These are phyloP conservation scores for Cydia fagiglandana DNA, from an alignment of 1,140 invertebrate genomes.

Conservation along the genomic window DNA sequence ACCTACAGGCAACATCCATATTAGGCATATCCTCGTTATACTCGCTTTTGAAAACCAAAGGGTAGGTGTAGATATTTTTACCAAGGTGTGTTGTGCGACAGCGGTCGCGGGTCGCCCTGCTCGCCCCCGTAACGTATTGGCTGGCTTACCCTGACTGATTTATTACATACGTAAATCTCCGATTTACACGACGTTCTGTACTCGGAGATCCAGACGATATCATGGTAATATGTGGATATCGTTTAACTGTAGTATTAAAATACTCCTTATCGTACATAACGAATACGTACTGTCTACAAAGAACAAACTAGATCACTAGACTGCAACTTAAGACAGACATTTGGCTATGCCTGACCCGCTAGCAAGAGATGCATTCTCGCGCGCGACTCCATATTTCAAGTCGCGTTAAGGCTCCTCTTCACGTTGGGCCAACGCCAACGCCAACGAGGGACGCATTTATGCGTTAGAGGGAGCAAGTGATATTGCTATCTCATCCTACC, in stretches of 20 bases:
- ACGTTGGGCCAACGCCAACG: too few relatives aligned
- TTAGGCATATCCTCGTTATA: neutral
- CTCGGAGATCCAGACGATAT: slow-evolving; percentile 1
- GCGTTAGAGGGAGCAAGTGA: too few relatives aligned
- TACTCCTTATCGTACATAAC: neutral
- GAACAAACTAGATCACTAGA: too few relatives aligned
- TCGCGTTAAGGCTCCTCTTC: too few relatives aligned
- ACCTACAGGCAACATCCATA: too few relatives aligned
- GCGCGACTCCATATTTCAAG: too few relatives aligned
- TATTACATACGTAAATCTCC: slow-evolving; percentile 33
- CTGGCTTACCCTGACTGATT: slow-evolving; percentile 35
- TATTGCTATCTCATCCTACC: too few relatives aligned
- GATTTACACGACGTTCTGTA: slow-evolving; percentile 27
- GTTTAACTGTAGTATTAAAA: neutral
- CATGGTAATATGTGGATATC: neutral
- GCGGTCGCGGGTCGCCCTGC: slow-evolving; percentile 11
- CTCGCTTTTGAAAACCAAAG: neutral
- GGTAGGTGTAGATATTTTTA: slow-evolving; percentile 5
- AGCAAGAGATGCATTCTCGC: too few relatives aligned
- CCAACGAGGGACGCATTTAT: too few relatives aligned
- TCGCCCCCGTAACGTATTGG: slow-evolving; percentile 30
- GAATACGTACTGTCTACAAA: too few relatives aligned
- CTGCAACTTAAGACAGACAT: too few relatives aligned
- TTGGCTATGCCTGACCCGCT: too few relatives aligned
- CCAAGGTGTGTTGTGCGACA: neutral